Evolutionary conservation across 2,888 invertebrate genomes (phyloP).

Genomic region (Liopterus haemorrhoidalis): DNA sequence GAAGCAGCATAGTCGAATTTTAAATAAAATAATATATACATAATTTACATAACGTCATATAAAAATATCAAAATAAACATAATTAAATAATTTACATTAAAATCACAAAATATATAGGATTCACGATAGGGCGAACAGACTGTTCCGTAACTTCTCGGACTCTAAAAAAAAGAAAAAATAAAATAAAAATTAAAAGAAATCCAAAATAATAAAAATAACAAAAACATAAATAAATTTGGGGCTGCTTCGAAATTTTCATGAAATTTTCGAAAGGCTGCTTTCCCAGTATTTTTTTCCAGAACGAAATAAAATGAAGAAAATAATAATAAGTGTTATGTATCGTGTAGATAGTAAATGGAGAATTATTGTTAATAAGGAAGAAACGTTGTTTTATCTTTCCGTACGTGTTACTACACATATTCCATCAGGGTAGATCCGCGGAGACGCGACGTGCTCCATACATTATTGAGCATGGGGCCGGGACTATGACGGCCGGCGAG

Average conservation of each 20-base stretch:
- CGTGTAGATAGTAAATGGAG: too few relatives aligned
- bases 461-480: constrained; percentile 52
- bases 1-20: constrained; percentile 27
- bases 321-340: too few relatives aligned
- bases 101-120: constrained; percentile 22
- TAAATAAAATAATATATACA: constrained; percentile 28
- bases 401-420: constrained; percentile 25
- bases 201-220: constrained; percentile 23
- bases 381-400: constrained; percentile 14
- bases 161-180: constrained; percentile 28
- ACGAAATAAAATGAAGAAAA: too few relatives aligned
- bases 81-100: constrained; percentile 29
- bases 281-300: too few relatives aligned
- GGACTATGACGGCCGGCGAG: constrained; percentile 35
- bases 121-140: constrained; percentile 27
- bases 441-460: constrained; percentile 41
- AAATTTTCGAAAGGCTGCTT: too few relatives aligned
- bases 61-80: constrained; percentile 28
- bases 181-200: constrained; percentile 27
- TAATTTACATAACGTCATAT: constrained; percentile 24
- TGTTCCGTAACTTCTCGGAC: constrained; percentile 27
- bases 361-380: constrained; percentile 21
- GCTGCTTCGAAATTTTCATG: too few relatives aligned
- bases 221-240: constrained; percentile 10
- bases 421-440: constrained; percentile 34